phyloP scores from a whole-genome alignment of 1,140 invertebrate genomes.

The Drosophila ohnishii region DNA sequence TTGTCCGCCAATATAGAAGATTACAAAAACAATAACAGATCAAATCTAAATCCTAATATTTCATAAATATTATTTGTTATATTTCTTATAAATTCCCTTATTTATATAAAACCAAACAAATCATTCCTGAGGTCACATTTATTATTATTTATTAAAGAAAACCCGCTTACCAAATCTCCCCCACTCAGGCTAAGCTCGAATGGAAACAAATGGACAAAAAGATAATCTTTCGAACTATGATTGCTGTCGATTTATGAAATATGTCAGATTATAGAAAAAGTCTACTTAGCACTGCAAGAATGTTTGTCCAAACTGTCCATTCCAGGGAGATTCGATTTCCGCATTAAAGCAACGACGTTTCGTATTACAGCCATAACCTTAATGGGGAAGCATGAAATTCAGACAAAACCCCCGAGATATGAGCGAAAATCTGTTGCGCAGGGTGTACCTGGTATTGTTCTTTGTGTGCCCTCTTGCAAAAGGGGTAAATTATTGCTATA shows the following conservation, averaged over 20 bases:
- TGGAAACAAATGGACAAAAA: slow-evolving; percentile 10
- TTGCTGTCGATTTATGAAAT: slow-evolving; percentile 32
- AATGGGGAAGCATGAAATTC: slow-evolving; percentile 3
- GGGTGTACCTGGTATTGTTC: slow-evolving; percentile 45
- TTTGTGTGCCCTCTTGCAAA: slow-evolving; percentile 21
- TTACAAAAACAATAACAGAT: neutral
- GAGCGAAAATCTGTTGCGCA: slow-evolving; percentile 36
- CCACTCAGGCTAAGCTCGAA: neutral
- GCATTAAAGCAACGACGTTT: neutral
- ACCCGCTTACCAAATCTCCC: neutral
- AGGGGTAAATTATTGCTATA: slow-evolving; percentile 79
- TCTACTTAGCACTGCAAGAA: slow-evolving; percentile 16
- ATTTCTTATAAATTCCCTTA: neutral
- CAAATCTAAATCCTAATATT: no score
- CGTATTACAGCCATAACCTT: slow-evolving; percentile 16
- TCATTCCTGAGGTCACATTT: neutral
- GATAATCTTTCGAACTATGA: slow-evolving; percentile 29
- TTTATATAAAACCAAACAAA: neutral
- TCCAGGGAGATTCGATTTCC: neutral
- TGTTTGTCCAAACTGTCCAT: slow-evolving; percentile 4
- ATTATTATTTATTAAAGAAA: slow-evolving; percentile 7
- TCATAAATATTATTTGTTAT: neutral
- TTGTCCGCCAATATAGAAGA: neutral
- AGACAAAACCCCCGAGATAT: slow-evolving; percentile 14
- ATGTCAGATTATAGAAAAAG: slow-evolving; percentile 31